Conservation (phyloP, 2,888 invertebrate genomes). For the Parascotia fuliginaria region DNA sequence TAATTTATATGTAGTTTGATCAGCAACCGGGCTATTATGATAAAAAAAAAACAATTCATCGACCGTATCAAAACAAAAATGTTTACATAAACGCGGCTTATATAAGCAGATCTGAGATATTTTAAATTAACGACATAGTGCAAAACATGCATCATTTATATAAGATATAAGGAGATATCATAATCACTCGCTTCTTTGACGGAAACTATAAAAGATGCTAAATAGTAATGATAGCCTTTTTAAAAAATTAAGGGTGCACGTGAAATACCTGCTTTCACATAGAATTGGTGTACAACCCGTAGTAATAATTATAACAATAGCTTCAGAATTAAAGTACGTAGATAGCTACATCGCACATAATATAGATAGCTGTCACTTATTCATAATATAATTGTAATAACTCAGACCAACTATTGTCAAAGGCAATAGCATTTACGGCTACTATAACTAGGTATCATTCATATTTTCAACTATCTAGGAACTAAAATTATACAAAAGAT, state of each 20-base stretch:
- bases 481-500: conserved; percentile 3
- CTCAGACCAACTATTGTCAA: no score
- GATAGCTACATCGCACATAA: background rate
- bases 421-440: background rate
- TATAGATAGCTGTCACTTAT: background rate
- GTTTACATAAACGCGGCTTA: background rate
- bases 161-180: no score
- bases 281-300: no score
- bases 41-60: background rate
- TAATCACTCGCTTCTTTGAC: no score
- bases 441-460: background rate
- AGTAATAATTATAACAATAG: no score
- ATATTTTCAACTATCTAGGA: conserved; percentile 5
- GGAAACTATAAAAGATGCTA: no score
- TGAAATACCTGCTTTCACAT: no score
- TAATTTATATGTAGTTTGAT: background rate
- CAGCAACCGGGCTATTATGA: background rate
- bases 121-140: background rate
- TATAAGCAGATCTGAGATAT: background rate
- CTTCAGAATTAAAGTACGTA: background rate
- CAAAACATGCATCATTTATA: background rate
- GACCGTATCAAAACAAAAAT: background rate
- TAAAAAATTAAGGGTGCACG: no score
- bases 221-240: no score
- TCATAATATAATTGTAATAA: no score